A percentile compares a stretch with the other conserved stretches of the same genome.
These are phyloP conservation scores for Melieria omissa DNA, from an alignment of 2,888 invertebrate genomes.

Conservation along the genomic window DNA sequence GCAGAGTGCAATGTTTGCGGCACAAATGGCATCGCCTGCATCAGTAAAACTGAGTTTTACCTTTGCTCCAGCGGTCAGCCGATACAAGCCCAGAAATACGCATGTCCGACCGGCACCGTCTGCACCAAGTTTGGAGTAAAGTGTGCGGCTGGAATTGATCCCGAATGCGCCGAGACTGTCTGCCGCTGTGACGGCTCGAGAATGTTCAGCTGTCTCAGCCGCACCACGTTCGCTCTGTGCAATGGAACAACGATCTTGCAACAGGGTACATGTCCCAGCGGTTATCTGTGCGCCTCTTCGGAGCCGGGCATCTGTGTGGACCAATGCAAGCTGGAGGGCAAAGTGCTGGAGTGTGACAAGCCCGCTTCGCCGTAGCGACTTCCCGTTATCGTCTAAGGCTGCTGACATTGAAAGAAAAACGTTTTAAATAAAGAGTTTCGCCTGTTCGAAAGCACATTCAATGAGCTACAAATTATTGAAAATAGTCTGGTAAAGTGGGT, in stretches of 20 bases:
- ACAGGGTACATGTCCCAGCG: conserved; percentile 44
- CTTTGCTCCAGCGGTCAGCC: conserved; percentile 41
- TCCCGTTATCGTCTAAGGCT: no score
- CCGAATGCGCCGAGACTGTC: conserved; percentile 43
- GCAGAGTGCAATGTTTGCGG: conserved; percentile 47
- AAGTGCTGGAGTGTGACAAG: conserved; percentile 47
- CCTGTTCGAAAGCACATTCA: no score
- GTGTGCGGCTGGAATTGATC: neutral
- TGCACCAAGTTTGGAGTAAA: conserved; percentile 45
- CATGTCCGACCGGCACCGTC: conserved; percentile 45
- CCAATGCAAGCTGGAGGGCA: conserved; percentile 41
- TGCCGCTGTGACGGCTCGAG: conserved; percentile 39
- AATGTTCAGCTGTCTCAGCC: conserved; percentile 55
- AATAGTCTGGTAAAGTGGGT: no score
- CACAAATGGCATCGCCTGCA: conserved; percentile 47
- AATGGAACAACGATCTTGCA: conserved; percentile 29
- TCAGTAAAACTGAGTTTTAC: conserved; percentile 49
- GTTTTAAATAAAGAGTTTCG: no score
- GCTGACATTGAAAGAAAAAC: no score
- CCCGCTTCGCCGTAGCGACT: neutral
- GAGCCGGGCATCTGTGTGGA: conserved; percentile 48
- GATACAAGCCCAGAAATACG: neutral
- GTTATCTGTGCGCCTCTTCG: conserved; percentile 43
- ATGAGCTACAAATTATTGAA: no score
- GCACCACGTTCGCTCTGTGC: conserved; percentile 51